Base-by-base conservation (phyloP, 1,140 invertebrate species). In the Thaumetopoea pityocampa region DNA sequence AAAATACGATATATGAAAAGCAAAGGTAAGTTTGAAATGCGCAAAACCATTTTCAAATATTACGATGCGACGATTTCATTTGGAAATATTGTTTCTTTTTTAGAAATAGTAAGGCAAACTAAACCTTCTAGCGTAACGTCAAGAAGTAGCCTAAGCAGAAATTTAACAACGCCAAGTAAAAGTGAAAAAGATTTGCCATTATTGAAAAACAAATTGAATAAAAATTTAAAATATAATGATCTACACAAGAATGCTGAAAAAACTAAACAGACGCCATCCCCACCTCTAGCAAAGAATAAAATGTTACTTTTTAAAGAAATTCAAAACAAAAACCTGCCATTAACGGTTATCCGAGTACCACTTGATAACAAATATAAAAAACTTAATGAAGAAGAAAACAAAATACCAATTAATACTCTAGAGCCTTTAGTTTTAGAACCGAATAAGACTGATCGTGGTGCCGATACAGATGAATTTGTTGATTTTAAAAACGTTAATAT, bases 301-400 rank as follows among this genome's bases (percentile, higher is more conserved):
- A 53, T 48, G 42, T 27, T 40, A 30, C 34, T 48, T 14, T 29
- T 67, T 12, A 22, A 7, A 62, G 58, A 59, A 48, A 67, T 58
- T 30, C 42, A 53, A 18, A 53, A 40, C 9, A 55, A 53, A 34
- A 46, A 49, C 17, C 63, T 59, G 33, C 47, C 60, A 9, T 22
- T 64, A 2, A 49, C 47, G 12, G 30, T 72, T 17, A 73, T 74
- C 49, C 54, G 56, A 54, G 65, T 74, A 11, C 70, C 72, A 27
- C 33, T 70, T 8, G 68, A 72, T 32, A 30, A 60, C 2, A 62
- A 67, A 11, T 52, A 38, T 34, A 9, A 38, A 15, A 63, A 61
- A 38, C 12, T 23, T 18, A 30, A 56, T 32, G 30, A 45, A 14
- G 35, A 29, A 16, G 43, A 30, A 3, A 29, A 43, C 23, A 35